Base-by-base conservation (phyloP, 2,113 vertebrate species). In the Helogale parvula region DNA sequence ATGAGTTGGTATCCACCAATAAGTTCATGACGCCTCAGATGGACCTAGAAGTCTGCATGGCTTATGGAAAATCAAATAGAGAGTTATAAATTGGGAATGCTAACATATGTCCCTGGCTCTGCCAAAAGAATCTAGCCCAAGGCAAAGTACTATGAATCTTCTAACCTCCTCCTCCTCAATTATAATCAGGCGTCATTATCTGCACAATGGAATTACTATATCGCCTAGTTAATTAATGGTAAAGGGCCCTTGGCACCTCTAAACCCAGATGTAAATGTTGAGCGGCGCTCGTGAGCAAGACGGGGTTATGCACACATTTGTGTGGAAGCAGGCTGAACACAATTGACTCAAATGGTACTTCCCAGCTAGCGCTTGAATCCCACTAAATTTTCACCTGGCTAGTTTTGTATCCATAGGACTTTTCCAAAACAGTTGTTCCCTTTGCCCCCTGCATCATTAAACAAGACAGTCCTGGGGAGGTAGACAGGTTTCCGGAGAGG, bases 371-470 rank as follows among this genome's bases (percentile, higher is more conserved):
- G 8, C 6, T 0, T 14, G 69, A 74, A n/a, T 35, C 89, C 74
- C 35, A 47, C 38, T 11, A n/a, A 21, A 50, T 87, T 71, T 88
- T 76, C 87, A 91, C 69, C 16, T 6, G 21, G 14, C 68, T 88
- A 25, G 10, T 74, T 94, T 72, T 31, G 2, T 41, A 33, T 35
- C 11, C 11, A 9, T 11, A 71, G 57, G 65, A 50, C 31, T 77
- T 83, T 92, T 17, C 45, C 91, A 29, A 90, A 89, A 47, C 57
- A 14, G 10, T 6, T 13, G 13, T 23, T 90, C 74, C 76, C 95
- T 84, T 47, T 41, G 21, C 23, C 23, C 81, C 86, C 65, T 80
- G 12, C 35, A 15, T 2, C 52, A 15, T 1, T 35, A 29, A 87
- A 35, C 1, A 8, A 17, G 13, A n/a, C 16, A 12, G 57, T 2